phyloP scores from a whole-genome alignment of 2,113 vertebrate species.

The Amphilophus citrinellus region DNA sequence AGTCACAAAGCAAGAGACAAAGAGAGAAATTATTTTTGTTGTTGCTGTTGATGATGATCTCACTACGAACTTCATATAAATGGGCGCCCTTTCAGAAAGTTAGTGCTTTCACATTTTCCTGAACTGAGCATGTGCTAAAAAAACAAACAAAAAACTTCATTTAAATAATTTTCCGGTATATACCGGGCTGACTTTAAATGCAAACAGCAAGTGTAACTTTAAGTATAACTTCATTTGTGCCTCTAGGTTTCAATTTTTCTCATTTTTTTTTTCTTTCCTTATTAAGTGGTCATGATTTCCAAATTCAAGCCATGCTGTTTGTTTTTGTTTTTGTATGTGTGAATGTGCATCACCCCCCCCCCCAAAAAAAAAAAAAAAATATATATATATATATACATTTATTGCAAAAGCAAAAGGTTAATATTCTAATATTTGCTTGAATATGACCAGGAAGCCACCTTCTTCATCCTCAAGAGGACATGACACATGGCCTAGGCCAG shows the following conservation, averaged over 20 bases:
- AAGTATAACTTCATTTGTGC: not conserved
- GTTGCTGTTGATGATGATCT: not conserved
- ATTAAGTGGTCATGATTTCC: not conserved
- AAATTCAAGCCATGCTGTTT: not conserved
- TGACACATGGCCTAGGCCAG: slow-evolving; percentile 68
- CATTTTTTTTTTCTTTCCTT: not conserved
- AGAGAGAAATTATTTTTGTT: not conserved
- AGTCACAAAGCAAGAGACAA: not conserved
- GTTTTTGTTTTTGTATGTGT: not conserved
- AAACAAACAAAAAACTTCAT: no score
- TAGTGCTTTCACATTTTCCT: not conserved
- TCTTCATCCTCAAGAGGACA: slow-evolving; percentile 53
- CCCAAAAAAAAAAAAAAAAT: no score
- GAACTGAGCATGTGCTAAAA: not conserved
- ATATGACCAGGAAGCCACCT: slow-evolving; percentile 44
- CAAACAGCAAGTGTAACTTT: not conserved
- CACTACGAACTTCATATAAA: not conserved
- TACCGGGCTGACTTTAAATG: not conserved
- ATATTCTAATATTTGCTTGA: slow-evolving; percentile 47
- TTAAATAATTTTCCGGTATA: not conserved
- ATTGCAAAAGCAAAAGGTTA: slow-evolving; percentile 26
- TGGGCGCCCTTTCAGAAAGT: not conserved
- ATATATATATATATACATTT: not conserved
- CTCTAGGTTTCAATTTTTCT: no score
- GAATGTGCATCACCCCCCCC: not conserved